Evolutionary conservation across 2,113 vertebrate species (phyloP).

Genomic region (Python bivittatus): DNA sequence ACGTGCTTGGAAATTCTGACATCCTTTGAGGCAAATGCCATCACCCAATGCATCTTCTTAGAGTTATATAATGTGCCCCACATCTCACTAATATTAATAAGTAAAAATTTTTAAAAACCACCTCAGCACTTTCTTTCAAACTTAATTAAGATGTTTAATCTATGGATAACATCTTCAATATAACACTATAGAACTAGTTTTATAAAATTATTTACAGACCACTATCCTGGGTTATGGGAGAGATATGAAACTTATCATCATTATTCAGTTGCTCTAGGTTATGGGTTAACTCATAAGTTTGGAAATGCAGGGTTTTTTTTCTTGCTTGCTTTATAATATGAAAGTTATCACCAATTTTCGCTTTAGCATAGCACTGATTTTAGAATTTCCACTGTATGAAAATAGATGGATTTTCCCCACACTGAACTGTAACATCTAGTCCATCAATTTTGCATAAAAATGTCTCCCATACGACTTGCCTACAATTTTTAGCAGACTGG

Average conservation of each 20-base stretch:
- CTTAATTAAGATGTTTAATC: background rate
- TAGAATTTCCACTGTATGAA: too few relatives aligned
- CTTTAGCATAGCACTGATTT: too few relatives aligned
- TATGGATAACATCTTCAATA: background rate
- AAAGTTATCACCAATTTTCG: background rate
- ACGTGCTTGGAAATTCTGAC: background rate
- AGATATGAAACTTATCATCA: background rate
- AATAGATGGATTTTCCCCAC: too few relatives aligned
- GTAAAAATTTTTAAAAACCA: background rate
- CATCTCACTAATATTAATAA: background rate
- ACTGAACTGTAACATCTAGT: too few relatives aligned
- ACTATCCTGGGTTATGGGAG: background rate
- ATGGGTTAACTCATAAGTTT: background rate
- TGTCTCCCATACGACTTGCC: too few relatives aligned
- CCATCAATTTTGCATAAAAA: too few relatives aligned
- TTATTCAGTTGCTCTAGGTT: background rate
- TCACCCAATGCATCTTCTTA: background rate
- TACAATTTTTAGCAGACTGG: too few relatives aligned
- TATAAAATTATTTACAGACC: background rate
- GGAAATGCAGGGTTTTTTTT: background rate
- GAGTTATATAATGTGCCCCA: background rate
- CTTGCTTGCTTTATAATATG: background rate
- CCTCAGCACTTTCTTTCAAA: background rate
- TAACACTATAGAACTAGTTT: background rate
- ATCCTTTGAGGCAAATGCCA: background rate